Evolutionary conservation across 2,113 vertebrate species (phyloP).

Genomic region (Apaloderma vittatum): DNA sequence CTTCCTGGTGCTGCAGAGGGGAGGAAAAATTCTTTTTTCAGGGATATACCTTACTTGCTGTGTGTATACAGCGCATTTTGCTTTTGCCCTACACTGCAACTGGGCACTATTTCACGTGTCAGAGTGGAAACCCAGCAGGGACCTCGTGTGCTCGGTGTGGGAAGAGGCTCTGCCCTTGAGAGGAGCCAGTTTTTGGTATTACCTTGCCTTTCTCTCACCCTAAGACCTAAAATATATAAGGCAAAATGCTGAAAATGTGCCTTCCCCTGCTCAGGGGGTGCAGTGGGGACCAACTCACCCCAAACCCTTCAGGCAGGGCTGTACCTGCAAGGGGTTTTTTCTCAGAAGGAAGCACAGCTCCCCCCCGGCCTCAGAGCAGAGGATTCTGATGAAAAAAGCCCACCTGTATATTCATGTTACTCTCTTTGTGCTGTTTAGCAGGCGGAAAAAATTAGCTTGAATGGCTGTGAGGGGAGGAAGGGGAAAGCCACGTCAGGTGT

Average conservation of each 20-base stretch:
- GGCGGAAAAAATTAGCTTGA: not conserved
- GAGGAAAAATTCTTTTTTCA: not conserved
- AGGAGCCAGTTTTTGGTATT: fast-evolving
- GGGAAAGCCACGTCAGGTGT: not conserved
- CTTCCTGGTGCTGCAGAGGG: not conserved
- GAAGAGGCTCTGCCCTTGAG: not conserved
- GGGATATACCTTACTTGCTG: not conserved
- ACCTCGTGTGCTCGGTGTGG: fast-evolving
- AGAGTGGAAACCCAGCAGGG: not conserved
- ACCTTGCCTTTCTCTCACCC: not conserved
- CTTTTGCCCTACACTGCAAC: not conserved
- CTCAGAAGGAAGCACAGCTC: too few relatives aligned
- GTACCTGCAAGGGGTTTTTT: not conserved
- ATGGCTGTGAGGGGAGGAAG: not conserved
- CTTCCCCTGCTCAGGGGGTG: not conserved
- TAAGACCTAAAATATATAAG: fast-evolving
- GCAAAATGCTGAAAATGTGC: not conserved
- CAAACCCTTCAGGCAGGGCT: not conserved
- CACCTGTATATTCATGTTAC: fast-evolving
- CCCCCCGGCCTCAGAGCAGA: fast-evolving
- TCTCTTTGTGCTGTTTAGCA: too few relatives aligned
- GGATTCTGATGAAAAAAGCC: not conserved
- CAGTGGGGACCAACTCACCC: not conserved
- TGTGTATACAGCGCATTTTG: fast-evolving
- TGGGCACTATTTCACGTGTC: not conserved